These are phyloP conservation scores for Vidua chalybeata DNA, from an alignment of 2,113 vertebrate genomes.

Conservation along the genomic window DNA sequence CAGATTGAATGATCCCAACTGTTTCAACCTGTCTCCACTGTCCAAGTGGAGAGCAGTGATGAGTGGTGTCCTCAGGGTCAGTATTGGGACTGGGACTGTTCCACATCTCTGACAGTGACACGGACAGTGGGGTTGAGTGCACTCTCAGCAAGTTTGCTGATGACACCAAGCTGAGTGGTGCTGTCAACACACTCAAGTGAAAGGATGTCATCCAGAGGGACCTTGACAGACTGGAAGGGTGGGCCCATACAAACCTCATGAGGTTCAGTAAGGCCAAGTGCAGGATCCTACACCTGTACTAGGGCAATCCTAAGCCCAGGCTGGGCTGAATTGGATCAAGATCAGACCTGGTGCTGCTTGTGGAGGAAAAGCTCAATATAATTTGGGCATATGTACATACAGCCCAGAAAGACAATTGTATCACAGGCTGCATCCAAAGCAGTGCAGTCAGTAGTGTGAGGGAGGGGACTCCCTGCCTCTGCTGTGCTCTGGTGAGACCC, in stretches of 20 bases:
- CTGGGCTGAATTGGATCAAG: background rate
- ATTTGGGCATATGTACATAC: too few relatives aligned
- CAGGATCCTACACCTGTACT: too few relatives aligned
- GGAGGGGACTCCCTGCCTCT: accelerated
- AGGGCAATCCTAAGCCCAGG: background rate
- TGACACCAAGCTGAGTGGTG: background rate
- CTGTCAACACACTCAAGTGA: background rate
- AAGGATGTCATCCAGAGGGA: background rate
- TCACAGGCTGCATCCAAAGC: background rate
- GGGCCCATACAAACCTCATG: background rate
- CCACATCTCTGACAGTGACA: too few relatives aligned
- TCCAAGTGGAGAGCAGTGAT: too few relatives aligned
- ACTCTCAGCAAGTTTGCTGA: background rate
- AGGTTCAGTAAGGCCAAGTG: too few relatives aligned
- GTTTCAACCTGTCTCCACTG: background rate
- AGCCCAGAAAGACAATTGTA: background rate
- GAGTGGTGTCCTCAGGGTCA: background rate
- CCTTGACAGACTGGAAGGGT: background rate
- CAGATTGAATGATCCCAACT: background rate
- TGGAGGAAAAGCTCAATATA: background rate
- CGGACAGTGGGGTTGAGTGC: accelerated
- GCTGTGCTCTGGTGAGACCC: background rate
- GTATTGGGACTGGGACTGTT: background rate
- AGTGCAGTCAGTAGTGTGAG: background rate
- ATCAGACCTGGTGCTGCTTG: background rate